Conservation (phyloP, 2,797 vertebrate genomes). For the Crypturellus tataupa region DNA sequence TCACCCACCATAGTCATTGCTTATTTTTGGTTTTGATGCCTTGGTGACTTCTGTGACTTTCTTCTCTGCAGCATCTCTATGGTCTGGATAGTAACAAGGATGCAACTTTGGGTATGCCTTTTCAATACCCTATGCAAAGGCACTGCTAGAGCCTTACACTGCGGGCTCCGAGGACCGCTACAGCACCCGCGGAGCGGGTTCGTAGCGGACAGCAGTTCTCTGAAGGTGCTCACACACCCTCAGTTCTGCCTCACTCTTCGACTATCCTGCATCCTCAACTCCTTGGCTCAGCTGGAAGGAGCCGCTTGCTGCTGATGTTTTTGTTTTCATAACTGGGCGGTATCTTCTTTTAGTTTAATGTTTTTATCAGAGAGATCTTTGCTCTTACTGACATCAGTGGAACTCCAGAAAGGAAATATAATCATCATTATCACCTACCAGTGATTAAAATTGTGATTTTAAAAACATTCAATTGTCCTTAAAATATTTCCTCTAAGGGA, state of each 20-base stretch:
- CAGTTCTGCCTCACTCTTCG: background rate
- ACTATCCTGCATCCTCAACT: background rate
- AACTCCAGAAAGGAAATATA: constrained; percentile 14
- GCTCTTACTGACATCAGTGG: constrained; percentile 8
- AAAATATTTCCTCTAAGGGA: background rate
- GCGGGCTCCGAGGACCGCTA: background rate
- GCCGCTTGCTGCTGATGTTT: background rate
- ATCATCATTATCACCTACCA: background rate
- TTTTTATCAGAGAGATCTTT: constrained; percentile 6
- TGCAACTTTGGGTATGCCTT: constrained; percentile 80
- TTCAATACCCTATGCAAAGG: constrained; percentile 45
- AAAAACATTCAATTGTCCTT: background rate
- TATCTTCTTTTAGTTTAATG: background rate
- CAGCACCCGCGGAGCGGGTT: background rate
- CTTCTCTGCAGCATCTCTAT: constrained; percentile 85
- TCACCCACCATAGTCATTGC: background rate
- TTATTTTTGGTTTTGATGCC: constrained; percentile 31
- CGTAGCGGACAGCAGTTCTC: background rate
- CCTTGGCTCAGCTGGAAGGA: background rate
- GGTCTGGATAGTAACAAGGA: constrained; percentile 88
- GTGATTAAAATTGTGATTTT: background rate
- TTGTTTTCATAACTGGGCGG: background rate
- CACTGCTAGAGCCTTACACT: constrained; percentile 21
- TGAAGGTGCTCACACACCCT: background rate
- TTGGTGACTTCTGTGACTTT: constrained; percentile 63